Evolutionary conservation across 2,797 vertebrate genomes (phyloP).

Genomic region (Centropyge bicolor): DNA sequence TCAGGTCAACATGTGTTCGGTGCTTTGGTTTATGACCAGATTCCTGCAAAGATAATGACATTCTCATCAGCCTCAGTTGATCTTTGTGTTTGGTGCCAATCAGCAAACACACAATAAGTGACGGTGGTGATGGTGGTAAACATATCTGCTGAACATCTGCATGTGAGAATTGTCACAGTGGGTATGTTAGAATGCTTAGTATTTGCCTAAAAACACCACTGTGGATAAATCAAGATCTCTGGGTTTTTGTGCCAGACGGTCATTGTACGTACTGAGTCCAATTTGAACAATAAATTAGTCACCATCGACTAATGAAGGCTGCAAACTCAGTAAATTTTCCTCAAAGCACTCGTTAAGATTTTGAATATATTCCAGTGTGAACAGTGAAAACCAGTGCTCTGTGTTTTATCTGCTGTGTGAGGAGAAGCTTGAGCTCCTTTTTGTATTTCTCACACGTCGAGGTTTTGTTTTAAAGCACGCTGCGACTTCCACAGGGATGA

Average conservation of each 20-base stretch:
- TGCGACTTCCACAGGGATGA: neutral
- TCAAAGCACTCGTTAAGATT: conserved; percentile 7
- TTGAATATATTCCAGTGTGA: neutral
- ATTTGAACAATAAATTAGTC: neutral
- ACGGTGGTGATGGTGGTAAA: neutral
- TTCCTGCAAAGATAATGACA: neutral
- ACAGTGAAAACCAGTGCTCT: neutral
- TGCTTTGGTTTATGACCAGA: conserved; percentile 1
- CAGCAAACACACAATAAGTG: too few species aligned
- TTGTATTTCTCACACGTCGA: conserved; percentile 28
- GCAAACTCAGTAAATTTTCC: conserved; percentile 2
- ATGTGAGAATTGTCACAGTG: neutral
- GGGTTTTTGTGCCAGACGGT: neutral
- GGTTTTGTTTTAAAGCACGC: conserved; percentile 24
- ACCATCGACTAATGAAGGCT: neutral
- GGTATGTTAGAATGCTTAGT: neutral
- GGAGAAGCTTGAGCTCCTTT: neutral
- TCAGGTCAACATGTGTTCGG: neutral
- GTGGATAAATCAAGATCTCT: neutral
- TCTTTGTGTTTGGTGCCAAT: neutral
- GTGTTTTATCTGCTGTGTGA: neutral
- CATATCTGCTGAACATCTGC: neutral
- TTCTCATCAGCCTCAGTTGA: neutral
- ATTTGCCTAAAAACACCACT: neutral
- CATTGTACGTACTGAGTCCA: neutral